phyloP scores from a whole-genome alignment of 2,113 vertebrate genomes.

The Zeus faber region DNA sequence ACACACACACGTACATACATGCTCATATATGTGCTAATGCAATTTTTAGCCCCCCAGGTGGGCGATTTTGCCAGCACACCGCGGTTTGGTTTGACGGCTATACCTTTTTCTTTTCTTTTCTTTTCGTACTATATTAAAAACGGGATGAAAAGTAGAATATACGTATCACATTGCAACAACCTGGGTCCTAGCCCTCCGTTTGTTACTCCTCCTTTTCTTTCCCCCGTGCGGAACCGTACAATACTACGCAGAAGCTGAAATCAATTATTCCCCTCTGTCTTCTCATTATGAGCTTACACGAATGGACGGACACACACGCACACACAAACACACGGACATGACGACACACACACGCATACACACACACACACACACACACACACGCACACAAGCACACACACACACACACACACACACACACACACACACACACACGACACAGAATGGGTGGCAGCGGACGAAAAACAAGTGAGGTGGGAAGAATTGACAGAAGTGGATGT shows the following conservation, averaged over 20 bases:
- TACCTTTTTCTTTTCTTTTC: constrained; percentile 76
- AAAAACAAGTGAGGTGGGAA: constrained; percentile 65
- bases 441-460: constrained; percentile 71
- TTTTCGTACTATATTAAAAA: constrained; percentile 54
- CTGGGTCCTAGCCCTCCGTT: constrained; percentile 47
- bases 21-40: constrained; percentile 74
- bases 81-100: constrained; percentile 87
- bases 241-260: constrained; percentile 49
- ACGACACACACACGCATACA: constrained; percentile 39
- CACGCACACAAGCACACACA: constrained; percentile 6
- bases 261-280: constrained; percentile 47
- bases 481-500: constrained; percentile 61
- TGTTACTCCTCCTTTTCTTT: constrained; percentile 49
- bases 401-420: constrained; percentile 10
- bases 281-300: constrained; percentile 52
- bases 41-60: constrained; percentile 85
- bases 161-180: constrained; percentile 28
- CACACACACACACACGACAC: constrained; percentile 27
- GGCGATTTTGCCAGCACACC: constrained; percentile 93
- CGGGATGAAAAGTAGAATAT: constrained; percentile 52
- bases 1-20: constrained; percentile 71
- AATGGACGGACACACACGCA: constrained; percentile 52
- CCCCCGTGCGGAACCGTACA: constrained; percentile 43
- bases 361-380: constrained; percentile 31
- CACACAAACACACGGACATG: too few species aligned